These are phyloP conservation scores for Papilio dardanus DNA, from an alignment of 1,140 invertebrate species.

Conservation along the genomic window DNA sequence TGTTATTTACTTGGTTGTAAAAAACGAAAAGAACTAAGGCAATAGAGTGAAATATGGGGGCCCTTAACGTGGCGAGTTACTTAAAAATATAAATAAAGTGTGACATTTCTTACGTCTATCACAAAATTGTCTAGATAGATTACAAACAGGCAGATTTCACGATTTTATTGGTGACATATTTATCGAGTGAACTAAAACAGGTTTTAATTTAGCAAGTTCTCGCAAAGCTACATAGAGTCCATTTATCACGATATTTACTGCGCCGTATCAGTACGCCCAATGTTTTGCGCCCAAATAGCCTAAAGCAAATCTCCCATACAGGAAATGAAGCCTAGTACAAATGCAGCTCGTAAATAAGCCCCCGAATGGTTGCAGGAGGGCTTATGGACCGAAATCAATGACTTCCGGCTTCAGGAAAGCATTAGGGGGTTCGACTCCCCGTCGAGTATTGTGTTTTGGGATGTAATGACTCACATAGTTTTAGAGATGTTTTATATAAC, in stretches of 20 bases:
- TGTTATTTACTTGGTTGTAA: not conserved
- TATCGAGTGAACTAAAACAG: not conserved
- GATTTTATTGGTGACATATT: not conserved
- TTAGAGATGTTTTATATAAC: slow-evolving; percentile 17
- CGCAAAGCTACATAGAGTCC: not conserved
- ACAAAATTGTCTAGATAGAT: not conserved
- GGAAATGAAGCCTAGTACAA: slow-evolving; percentile 47
- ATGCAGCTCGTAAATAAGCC: slow-evolving; percentile 46
- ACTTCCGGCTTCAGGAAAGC: slow-evolving; percentile 44
- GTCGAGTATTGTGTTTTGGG: slow-evolving; percentile 25
- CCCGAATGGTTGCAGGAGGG: slow-evolving; percentile 25
- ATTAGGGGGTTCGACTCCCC: slow-evolving; percentile 42
- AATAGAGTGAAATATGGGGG: not conserved
- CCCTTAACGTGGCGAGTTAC: not conserved
- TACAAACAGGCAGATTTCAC: not conserved
- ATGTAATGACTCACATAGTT: slow-evolving; percentile 32
- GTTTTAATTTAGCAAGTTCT: not conserved
- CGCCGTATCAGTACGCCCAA: slow-evolving; percentile 13
- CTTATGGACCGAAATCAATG: slow-evolving; percentile 52
- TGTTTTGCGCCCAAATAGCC: slow-evolving; percentile 35
- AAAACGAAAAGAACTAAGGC: not conserved
- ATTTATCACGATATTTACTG: slow-evolving; percentile 33
- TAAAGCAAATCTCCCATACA: slow-evolving; percentile 43
- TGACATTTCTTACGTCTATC: not conserved
- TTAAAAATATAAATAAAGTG: not conserved